Percentiles rank a stretch among this genome's conserved stretches.
Conservation (phyloP, 2,888 invertebrate genomes). For the Arenicola marina region DNA sequence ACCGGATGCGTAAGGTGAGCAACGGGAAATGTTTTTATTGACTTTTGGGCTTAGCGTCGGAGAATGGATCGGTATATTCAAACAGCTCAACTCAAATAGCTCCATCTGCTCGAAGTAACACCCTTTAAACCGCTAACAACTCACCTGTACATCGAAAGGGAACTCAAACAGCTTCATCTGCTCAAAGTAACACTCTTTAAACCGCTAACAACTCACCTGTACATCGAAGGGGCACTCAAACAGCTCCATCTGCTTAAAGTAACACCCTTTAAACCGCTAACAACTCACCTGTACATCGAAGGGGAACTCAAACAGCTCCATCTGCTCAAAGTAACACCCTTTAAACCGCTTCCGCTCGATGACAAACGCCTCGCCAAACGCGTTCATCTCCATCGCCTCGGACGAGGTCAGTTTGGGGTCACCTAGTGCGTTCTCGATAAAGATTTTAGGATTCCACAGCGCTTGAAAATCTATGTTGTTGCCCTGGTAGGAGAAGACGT, state of each 20-base stretch:
- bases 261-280: slow-evolving; percentile 41
- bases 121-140: slow-evolving; percentile 38
- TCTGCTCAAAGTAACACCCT: slow-evolving; percentile 52
- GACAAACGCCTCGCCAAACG: too few relatives aligned
- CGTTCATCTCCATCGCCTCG: too few relatives aligned
- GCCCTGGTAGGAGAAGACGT: too few relatives aligned
- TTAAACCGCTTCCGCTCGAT: too few relatives aligned
- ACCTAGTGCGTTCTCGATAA: too few relatives aligned
- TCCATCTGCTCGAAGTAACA: slow-evolving; percentile 57
- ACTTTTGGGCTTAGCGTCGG: too few relatives aligned
- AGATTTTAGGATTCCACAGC: too few relatives aligned
- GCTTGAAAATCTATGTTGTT: too few relatives aligned
- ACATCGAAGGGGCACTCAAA: slow-evolving; percentile 59
- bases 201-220: slow-evolving; percentile 50
- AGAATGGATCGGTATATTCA: too few relatives aligned
- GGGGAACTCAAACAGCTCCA: slow-evolving; percentile 57
- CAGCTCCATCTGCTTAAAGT: slow-evolving; percentile 57
- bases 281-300: slow-evolving; percentile 58
- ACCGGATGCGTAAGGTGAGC: too few relatives aligned
- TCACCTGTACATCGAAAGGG: slow-evolving; percentile 59
- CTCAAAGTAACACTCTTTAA: slow-evolving; percentile 50
- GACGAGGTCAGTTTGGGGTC: too few relatives aligned
- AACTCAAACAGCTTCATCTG: slow-evolving; percentile 56
- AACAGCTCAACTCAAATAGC: slow-evolving; percentile 54
- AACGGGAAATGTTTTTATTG: too few relatives aligned